phyloP scores from a whole-genome alignment of 2,113 vertebrate genomes.

The Pontoporia blainvillei region DNA sequence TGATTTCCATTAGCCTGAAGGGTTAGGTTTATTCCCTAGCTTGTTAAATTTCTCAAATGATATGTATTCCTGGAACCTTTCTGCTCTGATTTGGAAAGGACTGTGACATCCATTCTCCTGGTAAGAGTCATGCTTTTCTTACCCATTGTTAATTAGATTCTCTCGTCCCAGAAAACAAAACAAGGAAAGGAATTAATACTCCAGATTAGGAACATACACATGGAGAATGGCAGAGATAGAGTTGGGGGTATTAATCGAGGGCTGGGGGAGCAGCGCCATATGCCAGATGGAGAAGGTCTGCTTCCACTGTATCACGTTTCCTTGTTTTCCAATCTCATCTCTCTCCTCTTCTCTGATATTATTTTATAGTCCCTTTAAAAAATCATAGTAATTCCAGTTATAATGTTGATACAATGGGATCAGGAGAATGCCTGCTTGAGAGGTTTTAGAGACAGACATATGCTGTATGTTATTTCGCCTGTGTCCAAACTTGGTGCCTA shows the following conservation, averaged over 20 bases:
- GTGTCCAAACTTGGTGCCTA: no score
- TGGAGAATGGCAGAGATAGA: neutral
- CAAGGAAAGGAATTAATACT: neutral
- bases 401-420: accelerated
- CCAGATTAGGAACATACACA: neutral
- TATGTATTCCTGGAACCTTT: neutral
- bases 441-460: neutral
- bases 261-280: accelerated
- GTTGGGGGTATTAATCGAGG: accelerated
- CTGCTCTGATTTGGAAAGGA: neutral
- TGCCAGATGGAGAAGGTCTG: slow-evolving; percentile 9
- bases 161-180: neutral
- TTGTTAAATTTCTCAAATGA: neutral
- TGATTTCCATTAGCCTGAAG: slow-evolving; percentile 25
- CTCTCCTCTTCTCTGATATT: neutral
- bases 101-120: neutral
- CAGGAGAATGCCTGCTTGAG: neutral
- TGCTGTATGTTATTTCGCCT: accelerated
- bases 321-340: neutral
- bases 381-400: neutral
- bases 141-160: neutral
- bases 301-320: neutral
- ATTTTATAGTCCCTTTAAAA: neutral
- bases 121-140: neutral
- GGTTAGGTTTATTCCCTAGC: neutral